Evolutionary conservation across 2,113 vertebrate species (phyloP), one percentile per base, ranked within the genome.

Genomic region (Chaenocephalus aceratus): DNA sequence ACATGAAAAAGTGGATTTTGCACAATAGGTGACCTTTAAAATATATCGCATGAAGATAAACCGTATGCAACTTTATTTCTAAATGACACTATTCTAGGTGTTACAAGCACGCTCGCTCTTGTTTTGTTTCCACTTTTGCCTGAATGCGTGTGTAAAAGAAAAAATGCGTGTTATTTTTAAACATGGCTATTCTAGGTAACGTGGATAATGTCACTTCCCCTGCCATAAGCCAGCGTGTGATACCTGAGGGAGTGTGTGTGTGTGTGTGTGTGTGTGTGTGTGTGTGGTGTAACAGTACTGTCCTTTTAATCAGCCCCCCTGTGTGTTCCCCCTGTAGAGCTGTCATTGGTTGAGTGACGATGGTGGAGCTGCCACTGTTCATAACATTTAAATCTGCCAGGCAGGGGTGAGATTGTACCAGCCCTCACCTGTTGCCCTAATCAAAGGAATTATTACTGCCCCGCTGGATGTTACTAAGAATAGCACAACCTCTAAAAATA

Each of bases 341-440:
- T 62, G 86, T 85, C 85, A 59, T 61, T 59, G 75, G 75, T 77
- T 78, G 88, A 86, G 75, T 80, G 79, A 86, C 79, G 79, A 67
- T 60, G 26, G 44, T 26, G 1, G 81, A 87, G 70, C 84, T 82
- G 85, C 77, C 69, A 61, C 84, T 87, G 90, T 86, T 85, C 81
- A 61, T 68, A 21, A 57, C 16, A 9, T 83, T 76, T 87, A 79
- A 87, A 92, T 89, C 16, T 16, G 18, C 72, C 58, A 82, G 77
- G 77, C 74, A 34, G 80, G 77, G 85, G 86, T 68, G 83, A 83
- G 89, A 94, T 93, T 92, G 21, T 21, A 89, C 73, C 74, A 70
- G 77, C 86, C 80, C 84, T 91, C 91, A 94, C 86, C 89, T 86
- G 85, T 83, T 90, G 84, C 77, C 82, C 75, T 90, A 91, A 93